These are phyloP conservation scores for Theristicus caerulescens DNA, from an alignment of 2,113 vertebrate species.

Conservation along the genomic window DNA sequence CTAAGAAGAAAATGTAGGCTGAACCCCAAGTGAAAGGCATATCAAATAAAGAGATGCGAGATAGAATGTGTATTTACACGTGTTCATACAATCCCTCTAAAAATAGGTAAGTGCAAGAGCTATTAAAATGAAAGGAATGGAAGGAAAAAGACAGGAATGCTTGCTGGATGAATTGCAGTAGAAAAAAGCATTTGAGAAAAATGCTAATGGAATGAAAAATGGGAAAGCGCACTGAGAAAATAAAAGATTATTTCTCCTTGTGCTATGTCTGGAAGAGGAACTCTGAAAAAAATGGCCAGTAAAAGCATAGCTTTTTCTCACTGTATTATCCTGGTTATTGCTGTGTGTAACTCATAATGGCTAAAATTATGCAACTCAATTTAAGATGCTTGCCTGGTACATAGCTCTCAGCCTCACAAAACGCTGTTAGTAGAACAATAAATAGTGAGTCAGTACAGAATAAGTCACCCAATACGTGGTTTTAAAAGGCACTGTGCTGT, in stretches of 20 bases:
- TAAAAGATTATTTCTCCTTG: not conserved
- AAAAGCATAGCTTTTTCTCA: not conserved
- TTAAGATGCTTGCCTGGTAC: not conserved
- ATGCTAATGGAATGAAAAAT: slow-evolving; percentile 21
- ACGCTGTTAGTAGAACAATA: not conserved
- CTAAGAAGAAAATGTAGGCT: not conserved
- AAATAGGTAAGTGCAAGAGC: not conserved
- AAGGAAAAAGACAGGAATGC: not conserved
- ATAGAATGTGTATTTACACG: not conserved
- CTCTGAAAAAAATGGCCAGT: not conserved
- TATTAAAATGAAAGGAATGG: not conserved
- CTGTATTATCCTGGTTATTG: not conserved
- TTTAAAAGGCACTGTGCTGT: not conserved
- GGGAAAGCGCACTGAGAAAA: not conserved
- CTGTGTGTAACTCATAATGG: not conserved
- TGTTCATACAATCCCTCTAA: not conserved
- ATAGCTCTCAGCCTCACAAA: not conserved
- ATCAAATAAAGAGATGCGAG: not conserved
- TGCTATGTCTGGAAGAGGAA: not conserved
- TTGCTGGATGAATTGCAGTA: not conserved
- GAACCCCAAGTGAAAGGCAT: not conserved
- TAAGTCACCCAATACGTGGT: not conserved
- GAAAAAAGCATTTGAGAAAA: not conserved
- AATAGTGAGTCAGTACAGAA: not conserved
- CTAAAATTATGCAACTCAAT: not conserved